Conservation (phyloP, 2,113 vertebrate species). For the Nymphicus hollandicus region DNA sequence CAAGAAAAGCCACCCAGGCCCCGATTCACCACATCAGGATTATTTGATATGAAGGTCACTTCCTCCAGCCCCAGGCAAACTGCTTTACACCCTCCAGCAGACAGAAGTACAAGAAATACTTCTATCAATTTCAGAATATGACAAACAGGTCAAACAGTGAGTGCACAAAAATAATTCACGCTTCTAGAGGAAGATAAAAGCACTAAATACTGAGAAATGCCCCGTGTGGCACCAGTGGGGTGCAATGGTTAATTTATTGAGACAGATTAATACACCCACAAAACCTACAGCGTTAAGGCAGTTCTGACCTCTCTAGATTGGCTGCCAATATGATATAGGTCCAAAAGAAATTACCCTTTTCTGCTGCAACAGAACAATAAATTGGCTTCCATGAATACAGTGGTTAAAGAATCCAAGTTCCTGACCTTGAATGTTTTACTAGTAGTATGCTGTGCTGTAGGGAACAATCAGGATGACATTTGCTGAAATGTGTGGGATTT, state of each 20-base stretch:
- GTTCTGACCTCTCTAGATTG: conserved; percentile 47
- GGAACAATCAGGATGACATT: conserved; percentile 79
- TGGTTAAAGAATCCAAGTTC: conserved; percentile 79
- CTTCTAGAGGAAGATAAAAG: neutral
- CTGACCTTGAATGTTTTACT: conserved; percentile 78
- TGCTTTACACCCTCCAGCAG: conserved; percentile 31
- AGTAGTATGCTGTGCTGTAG: conserved; percentile 71
- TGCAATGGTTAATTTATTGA: neutral
- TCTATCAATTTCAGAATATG: neutral
- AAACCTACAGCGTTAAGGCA: neutral
- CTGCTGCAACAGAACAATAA: conserved; percentile 74
- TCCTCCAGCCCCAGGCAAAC: conserved; percentile 30
- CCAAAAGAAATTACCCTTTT: conserved; percentile 68
- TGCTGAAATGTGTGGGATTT: conserved; percentile 78
- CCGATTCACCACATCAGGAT: conserved; percentile 12
- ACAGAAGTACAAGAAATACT: neutral
- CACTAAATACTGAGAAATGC: neutral
- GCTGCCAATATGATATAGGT: conserved; percentile 74
- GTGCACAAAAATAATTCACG: neutral
- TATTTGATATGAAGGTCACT: conserved; percentile 48
- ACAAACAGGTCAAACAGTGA: neutral
- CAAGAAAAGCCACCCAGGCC: conserved; percentile 50
- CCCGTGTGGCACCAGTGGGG: neutral
- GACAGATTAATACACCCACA: conserved; percentile 23
- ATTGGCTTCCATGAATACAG: conserved; percentile 70